Evolutionary conservation across 2,888 invertebrate genomes (phyloP), one percentile per base, ranked within the genome.

Genomic region (Andrena trimmerana): DNA sequence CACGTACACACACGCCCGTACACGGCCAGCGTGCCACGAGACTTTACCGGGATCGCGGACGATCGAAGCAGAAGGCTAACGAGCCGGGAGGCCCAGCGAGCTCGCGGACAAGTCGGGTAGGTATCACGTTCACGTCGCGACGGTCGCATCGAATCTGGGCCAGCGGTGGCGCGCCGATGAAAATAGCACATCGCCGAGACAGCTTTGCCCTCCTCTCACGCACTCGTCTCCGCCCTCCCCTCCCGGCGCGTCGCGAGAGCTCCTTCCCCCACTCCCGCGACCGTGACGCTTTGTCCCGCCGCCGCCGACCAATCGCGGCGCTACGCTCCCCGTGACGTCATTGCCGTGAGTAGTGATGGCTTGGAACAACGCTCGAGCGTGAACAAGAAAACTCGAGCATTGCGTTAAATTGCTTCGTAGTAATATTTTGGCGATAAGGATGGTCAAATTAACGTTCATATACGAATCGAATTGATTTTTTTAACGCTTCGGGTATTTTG

Each of bases 91-190:
- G 67, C 52, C 77, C 77, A 71, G 68, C 74, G 73, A 75, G 68
- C 72, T 68, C 77, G 65, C 60, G 72, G 62, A 67, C 42, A 52
- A 73, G 59, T 65, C 59, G 72, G 70, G 77, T 81, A 86, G 68
- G 77, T 82, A 86, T 81, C 90, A 60, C 88, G 86, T 84, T 85
- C 83, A 71, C 87, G 83, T 81, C 60, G 83, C 86, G 91, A 89
- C 90, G 91, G 88, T 91, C 91, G 90, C 82, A 79, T 85, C 89
- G 90, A 91, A 93, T 92, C 92, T 93, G 92, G 93, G 92, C 92
- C 92, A 93, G 90, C 89, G 84, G 86, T 89, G 82, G 83, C 88
- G 89, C 89, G 89, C 78, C 86, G 92, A 89, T 92, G 88, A 90
- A 93, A 93, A 93, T 93, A 93, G 93, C 90, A 89, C 90, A 88